These are phyloP conservation scores for Apotomis betuletana DNA, from an alignment of 2,888 invertebrate species.

Conservation along the genomic window DNA sequence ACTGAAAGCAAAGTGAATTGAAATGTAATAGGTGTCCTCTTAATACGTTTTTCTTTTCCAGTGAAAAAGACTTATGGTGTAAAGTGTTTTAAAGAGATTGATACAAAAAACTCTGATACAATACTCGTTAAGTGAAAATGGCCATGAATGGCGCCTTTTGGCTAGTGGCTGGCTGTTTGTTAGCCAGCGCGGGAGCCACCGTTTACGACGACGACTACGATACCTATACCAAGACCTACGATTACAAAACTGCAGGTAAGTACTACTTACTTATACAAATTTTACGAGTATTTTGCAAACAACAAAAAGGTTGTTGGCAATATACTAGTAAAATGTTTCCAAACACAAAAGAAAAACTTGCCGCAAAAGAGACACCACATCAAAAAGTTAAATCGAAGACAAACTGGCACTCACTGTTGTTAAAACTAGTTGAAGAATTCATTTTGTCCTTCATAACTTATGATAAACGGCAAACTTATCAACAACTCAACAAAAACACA, in stretches of 20 bases:
- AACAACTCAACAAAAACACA: slow-evolving; percentile 14
- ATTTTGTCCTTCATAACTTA: neutral
- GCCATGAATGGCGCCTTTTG: slow-evolving; percentile 61
- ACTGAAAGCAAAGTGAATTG: neutral
- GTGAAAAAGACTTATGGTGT: slow-evolving; percentile 35
- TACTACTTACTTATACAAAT: neutral
- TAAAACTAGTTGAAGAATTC: neutral
- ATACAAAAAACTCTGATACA: slow-evolving; percentile 33
- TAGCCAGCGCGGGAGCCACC: slow-evolving; percentile 61
- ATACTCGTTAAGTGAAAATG: slow-evolving; percentile 56
- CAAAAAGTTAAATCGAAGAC: neutral
- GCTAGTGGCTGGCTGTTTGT: slow-evolving; percentile 59
- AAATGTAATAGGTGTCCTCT: neutral
- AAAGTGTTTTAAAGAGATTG: slow-evolving; percentile 35
- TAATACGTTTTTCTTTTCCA: slow-evolving; percentile 28
- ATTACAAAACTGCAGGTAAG: slow-evolving; percentile 74
- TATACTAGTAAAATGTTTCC: neutral
- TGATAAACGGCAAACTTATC: neutral
- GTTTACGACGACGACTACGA: slow-evolving; percentile 79
- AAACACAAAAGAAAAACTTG: neutral
- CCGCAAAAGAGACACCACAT: neutral
- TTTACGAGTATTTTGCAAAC: too few relatives aligned
- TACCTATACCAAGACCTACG: slow-evolving; percentile 71
- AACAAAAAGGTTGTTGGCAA: neutral
- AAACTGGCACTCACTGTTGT: neutral